Conservation (phyloP, 2,113 vertebrate species). For the Elaphurus davidianus region DNA sequence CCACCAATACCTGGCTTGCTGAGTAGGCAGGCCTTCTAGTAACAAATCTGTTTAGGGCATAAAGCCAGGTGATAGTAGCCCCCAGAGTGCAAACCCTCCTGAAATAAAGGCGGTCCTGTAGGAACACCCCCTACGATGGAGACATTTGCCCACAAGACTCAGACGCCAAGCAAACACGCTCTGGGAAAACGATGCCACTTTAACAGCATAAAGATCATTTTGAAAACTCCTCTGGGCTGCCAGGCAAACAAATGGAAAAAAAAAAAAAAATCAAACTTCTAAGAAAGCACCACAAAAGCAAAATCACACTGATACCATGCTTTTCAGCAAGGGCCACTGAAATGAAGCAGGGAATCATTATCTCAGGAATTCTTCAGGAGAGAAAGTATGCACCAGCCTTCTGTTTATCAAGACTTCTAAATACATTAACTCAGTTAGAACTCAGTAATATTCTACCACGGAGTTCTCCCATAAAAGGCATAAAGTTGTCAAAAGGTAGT, state of each 20-base stretch:
- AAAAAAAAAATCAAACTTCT: background rate
- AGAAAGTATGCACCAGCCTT: background rate
- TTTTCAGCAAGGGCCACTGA: background rate
- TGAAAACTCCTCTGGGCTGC: background rate
- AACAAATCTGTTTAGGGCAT: background rate
- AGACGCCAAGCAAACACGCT: background rate
- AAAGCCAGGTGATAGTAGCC: background rate
- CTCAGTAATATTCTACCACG: background rate
- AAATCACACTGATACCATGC: background rate
- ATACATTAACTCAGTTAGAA: background rate
- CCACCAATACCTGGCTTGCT: background rate
- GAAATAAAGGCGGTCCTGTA: background rate
- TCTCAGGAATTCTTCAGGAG: background rate
- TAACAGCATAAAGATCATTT: background rate
- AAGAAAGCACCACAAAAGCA: background rate
- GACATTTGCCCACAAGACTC: background rate
- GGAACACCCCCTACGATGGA: background rate
- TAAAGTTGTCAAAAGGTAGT: background rate
- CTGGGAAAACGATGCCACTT: background rate
- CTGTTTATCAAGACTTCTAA: background rate
- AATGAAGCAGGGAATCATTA: background rate
- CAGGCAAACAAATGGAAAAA: background rate
- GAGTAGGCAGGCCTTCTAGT: background rate
- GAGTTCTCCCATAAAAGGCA: background rate
- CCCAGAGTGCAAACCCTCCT: background rate